phyloP scores from a whole-genome alignment of 2,113 vertebrate species.

The Eira barbara region DNA sequence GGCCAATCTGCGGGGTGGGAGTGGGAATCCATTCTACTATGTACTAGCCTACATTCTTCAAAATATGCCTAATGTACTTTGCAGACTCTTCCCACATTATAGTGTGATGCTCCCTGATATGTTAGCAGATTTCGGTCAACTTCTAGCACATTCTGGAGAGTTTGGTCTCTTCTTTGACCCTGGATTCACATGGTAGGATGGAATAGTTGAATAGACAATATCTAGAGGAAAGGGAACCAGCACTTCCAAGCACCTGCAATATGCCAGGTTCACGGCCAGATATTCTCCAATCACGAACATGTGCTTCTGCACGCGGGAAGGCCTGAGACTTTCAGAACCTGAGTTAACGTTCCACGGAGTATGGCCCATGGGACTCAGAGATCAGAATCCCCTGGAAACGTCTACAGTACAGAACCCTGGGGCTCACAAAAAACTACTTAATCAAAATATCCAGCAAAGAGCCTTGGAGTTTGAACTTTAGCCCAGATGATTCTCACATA shows the following conservation, averaged over 20 bases:
- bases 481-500: neutral
- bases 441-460: neutral
- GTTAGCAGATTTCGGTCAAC: neutral
- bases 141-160: neutral
- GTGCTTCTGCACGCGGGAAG: neutral
- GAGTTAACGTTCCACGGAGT: neutral
- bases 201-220: neutral
- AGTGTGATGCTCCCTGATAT: neutral
- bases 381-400: neutral
- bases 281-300: neutral
- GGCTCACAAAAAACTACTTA: neutral
- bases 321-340: neutral
- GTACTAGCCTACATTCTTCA: neutral
- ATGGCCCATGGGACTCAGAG: neutral
- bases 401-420: neutral
- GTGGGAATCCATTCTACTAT: neutral
- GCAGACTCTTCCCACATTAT: neutral
- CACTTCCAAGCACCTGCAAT: neutral
- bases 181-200: neutral
- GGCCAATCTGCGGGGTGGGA: neutral
- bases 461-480: neutral
- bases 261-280: neutral
- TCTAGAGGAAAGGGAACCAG: neutral
- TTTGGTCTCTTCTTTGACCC: neutral
- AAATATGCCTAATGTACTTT: neutral